These are phyloP conservation scores for Gracilinanus agilis DNA, from an alignment of 2,113 vertebrate species.

Conservation along the genomic window DNA sequence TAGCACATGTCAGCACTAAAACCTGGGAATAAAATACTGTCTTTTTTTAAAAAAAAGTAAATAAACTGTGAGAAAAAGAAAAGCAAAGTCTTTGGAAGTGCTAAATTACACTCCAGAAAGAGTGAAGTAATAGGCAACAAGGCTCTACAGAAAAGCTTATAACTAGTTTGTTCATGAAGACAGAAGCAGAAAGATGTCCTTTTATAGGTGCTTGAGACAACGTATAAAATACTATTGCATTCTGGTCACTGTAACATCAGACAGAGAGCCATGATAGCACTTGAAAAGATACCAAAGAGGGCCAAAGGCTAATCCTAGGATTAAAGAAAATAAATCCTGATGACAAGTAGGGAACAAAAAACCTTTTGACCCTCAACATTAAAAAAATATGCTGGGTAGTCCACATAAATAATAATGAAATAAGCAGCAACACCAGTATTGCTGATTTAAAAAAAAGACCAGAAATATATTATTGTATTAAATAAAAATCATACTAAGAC, in stretches of 20 bases:
- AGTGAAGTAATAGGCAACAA: neutral
- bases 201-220: slow-evolving; percentile 46
- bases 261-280: slow-evolving; percentile 67
- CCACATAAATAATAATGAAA: neutral
- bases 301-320: slow-evolving; percentile 71
- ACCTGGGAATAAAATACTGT: neutral
- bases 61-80: neutral
- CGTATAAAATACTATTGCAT: slow-evolving; percentile 65
- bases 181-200: slow-evolving; percentile 53
- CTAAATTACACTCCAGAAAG: neutral
- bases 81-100: neutral
- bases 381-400: neutral
- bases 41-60: neutral
- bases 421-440: neutral
- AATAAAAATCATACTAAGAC: slow-evolving; percentile 18
- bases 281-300: slow-evolving; percentile 59
- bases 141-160: neutral
- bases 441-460: neutral
- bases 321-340: slow-evolving; percentile 62
- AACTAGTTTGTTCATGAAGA: slow-evolving; percentile 64
- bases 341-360: slow-evolving; percentile 43
- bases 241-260: slow-evolving; percentile 60
- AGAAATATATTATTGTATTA: neutral
- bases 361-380: slow-evolving; percentile 43
- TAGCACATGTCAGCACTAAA: neutral